Percentiles rank a stretch among this genome's conserved stretches.
These are phyloP conservation scores for Brachypalpus laphriformis DNA, from an alignment of 2,888 invertebrate species.

Conservation along the genomic window DNA sequence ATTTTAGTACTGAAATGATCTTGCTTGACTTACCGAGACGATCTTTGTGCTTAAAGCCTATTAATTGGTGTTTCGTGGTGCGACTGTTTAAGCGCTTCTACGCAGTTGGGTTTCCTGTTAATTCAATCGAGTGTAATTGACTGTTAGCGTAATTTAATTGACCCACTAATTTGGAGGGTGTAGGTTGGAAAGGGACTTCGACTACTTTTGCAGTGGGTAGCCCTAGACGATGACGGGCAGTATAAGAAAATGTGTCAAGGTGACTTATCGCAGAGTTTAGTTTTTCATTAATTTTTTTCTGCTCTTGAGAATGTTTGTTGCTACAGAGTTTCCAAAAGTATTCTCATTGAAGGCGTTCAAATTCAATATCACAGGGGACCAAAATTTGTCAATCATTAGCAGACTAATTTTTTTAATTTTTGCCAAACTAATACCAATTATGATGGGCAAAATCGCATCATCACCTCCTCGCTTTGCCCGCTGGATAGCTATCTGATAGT, in stretches of 20 bases:
- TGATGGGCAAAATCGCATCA: too few relatives aligned
- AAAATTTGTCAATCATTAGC: too few relatives aligned
- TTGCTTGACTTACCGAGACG: neutral
- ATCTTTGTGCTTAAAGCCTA: slow-evolving; percentile 23
- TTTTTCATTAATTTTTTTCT: neutral
- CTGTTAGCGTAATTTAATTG: slow-evolving; percentile 48
- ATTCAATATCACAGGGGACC: too few relatives aligned
- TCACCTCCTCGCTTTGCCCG: too few relatives aligned
- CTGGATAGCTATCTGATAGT: too few relatives aligned
- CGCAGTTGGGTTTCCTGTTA: slow-evolving; percentile 37
- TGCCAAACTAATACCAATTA: too few relatives aligned
- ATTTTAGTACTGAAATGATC: neutral
- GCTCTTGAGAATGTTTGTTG: too few relatives aligned
- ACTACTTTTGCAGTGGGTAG: neutral
- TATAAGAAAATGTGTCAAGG: slow-evolving; percentile 14
- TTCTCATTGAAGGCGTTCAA: too few relatives aligned
- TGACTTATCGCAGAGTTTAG: neutral
- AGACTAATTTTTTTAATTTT: too few relatives aligned
- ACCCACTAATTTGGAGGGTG: slow-evolving; percentile 10
- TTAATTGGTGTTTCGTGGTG: slow-evolving; percentile 27
- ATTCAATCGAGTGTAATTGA: slow-evolving; percentile 40
- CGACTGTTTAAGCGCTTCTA: slow-evolving; percentile 34
- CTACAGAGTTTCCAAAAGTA: too few relatives aligned
- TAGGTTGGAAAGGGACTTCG: neutral
- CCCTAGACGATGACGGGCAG: neutral